Conservation (phyloP, 2,113 vertebrate genomes). For the Rhynchomys soricoides region DNA sequence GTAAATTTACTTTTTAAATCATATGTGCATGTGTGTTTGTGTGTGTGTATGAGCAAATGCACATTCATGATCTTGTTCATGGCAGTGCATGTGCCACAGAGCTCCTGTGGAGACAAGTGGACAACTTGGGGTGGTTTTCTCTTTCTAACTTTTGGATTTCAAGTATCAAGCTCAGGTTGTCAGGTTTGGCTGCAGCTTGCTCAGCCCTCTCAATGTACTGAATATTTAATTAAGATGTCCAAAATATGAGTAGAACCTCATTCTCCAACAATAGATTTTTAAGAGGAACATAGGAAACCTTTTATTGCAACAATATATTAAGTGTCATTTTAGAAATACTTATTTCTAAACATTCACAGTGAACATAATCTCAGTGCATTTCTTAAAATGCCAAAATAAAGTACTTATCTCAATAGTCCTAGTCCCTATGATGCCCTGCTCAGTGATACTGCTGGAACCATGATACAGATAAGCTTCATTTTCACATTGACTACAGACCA, state of each 20-base stretch:
- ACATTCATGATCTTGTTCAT: no score
- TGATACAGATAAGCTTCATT: background rate
- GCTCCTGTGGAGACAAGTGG: background rate
- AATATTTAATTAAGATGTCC: background rate
- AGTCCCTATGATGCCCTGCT: background rate
- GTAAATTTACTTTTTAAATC: background rate
- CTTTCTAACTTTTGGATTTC: background rate
- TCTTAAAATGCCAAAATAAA: background rate
- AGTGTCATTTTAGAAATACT: background rate
- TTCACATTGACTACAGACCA: background rate
- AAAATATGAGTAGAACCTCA: background rate
- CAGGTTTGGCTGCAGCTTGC: background rate
- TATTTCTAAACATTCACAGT: background rate
- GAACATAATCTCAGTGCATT: background rate
- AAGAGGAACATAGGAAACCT: background rate
- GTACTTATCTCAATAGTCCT: background rate
- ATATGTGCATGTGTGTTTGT: background rate
- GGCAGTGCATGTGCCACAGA: background rate
- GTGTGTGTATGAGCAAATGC: no score
- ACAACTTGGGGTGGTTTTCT: background rate
- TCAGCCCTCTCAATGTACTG: background rate
- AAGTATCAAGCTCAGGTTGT: background rate
- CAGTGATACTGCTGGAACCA: background rate
- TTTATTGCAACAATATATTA: background rate
- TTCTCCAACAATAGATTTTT: background rate